Percentiles rank a stretch among this genome's conserved stretches.
These are phyloP conservation scores for Colletes collaris DNA, from an alignment of 2,888 invertebrate genomes.

Conservation along the genomic window DNA sequence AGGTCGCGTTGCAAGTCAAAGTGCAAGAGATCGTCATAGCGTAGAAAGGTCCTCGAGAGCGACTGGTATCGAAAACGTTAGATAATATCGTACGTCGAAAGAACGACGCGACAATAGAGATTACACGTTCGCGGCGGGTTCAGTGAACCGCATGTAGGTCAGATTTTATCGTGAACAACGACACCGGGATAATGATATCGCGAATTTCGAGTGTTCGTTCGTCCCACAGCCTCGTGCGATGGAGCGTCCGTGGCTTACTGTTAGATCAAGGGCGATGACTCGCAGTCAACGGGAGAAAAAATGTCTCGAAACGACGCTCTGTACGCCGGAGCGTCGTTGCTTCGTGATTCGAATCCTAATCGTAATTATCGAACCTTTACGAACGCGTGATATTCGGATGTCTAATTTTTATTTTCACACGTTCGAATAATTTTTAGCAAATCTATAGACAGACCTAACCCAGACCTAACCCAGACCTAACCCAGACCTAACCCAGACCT, in stretches of 20 bases:
- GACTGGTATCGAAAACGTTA: constrained; percentile 27
- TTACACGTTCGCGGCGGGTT: constrained; percentile 43
- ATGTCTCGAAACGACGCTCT: no score
- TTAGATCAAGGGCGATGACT: constrained; percentile 42
- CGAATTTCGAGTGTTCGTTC: constrained; percentile 35
- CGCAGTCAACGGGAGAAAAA: constrained; percentile 16
- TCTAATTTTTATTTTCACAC: no score
- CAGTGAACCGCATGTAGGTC: constrained; percentile 59
- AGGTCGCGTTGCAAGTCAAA: no score
- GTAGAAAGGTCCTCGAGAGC: not conserved
- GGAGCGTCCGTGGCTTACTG: constrained; percentile 20
- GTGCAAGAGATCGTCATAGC: no score
- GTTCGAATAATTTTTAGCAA: no score
- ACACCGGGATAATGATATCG: constrained; percentile 42
- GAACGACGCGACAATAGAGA: constrained; percentile 55
- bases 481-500: no score
- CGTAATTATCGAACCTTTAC: no score
- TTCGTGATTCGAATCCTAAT: no score
- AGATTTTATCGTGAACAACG: constrained; percentile 59
- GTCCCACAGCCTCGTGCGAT: constrained; percentile 5
- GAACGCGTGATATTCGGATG: no score
- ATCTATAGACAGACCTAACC: no score
- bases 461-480: no score
- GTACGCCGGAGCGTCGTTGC: no score
- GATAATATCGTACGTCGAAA: constrained; percentile 37